phyloP scores from a whole-genome alignment of 2,113 vertebrate species.

The Scolopax mira region DNA sequence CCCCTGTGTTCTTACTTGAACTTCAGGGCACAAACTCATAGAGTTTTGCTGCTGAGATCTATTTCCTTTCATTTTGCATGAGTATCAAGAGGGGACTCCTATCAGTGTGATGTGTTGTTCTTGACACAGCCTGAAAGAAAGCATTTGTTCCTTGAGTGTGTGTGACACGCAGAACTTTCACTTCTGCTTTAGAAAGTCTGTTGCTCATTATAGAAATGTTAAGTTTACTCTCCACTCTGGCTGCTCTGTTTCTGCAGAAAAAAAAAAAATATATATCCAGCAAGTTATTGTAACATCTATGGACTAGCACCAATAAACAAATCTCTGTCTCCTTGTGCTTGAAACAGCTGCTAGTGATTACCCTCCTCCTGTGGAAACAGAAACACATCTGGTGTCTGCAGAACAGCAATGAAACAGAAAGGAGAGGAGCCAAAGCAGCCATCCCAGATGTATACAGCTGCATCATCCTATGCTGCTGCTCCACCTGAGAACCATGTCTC shows the following conservation, averaged over 20 bases:
- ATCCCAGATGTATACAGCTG: background rate
- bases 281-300: background rate
- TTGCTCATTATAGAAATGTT: background rate
- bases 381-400: conserved; percentile 40
- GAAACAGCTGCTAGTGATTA: conserved; percentile 53
- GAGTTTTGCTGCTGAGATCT: background rate
- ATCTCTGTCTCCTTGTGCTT: background rate
- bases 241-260: background rate
- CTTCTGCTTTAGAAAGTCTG: background rate
- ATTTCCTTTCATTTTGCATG: background rate
- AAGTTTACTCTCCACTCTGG: background rate
- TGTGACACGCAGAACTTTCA: background rate
- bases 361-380: conserved; percentile 16
- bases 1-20: background rate
- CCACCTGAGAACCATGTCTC: background rate
- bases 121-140: background rate
- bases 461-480: background rate
- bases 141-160: background rate
- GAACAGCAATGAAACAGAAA: background rate
- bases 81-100: background rate
- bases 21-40: background rate
- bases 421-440: background rate
- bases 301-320: background rate
- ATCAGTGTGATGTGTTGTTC: background rate
- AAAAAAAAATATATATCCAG: background rate